These are phyloP conservation scores for Lithobates sylvaticus DNA, from an alignment of 2,797 vertebrate genomes.

Conservation along the genomic window DNA sequence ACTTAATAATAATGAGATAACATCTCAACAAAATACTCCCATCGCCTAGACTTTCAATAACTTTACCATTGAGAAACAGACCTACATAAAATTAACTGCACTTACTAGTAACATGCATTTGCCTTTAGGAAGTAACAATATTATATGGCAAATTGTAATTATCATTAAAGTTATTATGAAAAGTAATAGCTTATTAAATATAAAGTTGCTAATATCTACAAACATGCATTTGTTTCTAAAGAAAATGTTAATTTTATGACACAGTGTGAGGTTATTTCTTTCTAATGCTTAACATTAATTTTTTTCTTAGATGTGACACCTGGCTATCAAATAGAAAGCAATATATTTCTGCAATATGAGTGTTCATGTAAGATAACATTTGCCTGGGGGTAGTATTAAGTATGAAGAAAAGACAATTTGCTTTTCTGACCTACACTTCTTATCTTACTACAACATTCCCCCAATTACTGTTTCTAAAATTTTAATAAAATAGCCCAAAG, in stretches of 20 bases:
- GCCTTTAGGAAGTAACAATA: not conserved
- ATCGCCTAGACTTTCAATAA: too few relatives aligned
- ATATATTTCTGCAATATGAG: slow-evolving; percentile 35
- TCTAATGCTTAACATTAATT: slow-evolving; percentile 38
- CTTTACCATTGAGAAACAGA: too few relatives aligned
- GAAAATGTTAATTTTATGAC: not conserved
- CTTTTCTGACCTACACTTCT: slow-evolving; percentile 65
- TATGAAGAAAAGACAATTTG: slow-evolving; percentile 60
- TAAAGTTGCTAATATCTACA: not conserved
- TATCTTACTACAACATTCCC: slow-evolving; percentile 70
- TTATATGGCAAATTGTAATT: not conserved
- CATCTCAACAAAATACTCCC: too few relatives aligned
- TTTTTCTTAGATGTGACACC: slow-evolving; percentile 45
- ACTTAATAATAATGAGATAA: too few relatives aligned
- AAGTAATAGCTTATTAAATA: not conserved
- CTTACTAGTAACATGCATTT: not conserved
- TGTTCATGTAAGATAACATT: slow-evolving; percentile 70
- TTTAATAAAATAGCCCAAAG: slow-evolving; percentile 64
- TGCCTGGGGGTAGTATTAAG: slow-evolving; percentile 61
- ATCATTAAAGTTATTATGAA: not conserved
- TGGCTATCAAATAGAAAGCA: slow-evolving; percentile 62
- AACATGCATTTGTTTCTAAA: not conserved
- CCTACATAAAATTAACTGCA: not conserved
- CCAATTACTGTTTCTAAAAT: slow-evolving; percentile 56
- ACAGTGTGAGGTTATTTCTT: slow-evolving; percentile 18